Conservation (phyloP, 2,113 vertebrate genomes). For the human (Homo sapiens) region GRCh38 chr14:45712501-45713000, state of each 20-base stretch:
- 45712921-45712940: not conserved
- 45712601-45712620: not conserved
- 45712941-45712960: slow-evolving; percentile 1
- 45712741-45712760: not conserved
- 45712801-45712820: not conserved
- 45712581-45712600: not conserved
- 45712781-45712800: not conserved
- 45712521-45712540: not conserved
- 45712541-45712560: not conserved
- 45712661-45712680: not conserved
- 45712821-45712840: not conserved
- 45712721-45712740: not conserved
- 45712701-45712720: not conserved
- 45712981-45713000: not conserved
- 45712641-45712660: not conserved
- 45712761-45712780: not conserved
- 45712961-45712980: not conserved
- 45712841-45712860: not conserved
- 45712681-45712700: not conserved
- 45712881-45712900: not conserved
- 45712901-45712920: not conserved
- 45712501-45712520: not conserved
- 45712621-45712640: not conserved
- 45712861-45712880: not conserved
- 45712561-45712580: not conserved